Percentiles rank a stretch among this genome's conserved stretches.
phyloP scores from a whole-genome alignment of 2,888 invertebrate species.

The Agonopterix arenella region DNA sequence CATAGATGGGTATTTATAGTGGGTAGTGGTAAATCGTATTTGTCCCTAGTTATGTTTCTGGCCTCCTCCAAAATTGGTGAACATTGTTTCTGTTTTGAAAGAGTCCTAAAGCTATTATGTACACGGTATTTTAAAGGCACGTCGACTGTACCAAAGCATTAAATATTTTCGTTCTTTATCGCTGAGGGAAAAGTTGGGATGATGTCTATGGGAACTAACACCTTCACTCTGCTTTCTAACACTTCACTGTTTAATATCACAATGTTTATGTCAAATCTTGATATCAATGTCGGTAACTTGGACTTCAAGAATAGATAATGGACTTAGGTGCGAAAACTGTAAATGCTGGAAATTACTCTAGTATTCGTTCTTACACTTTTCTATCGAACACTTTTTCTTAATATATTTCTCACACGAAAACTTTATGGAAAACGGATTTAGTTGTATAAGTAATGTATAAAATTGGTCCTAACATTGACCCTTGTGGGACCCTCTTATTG shows the following conservation, averaged over 20 bases:
- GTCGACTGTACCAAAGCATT: not conserved
- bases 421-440: not conserved
- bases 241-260: conserved; percentile 32
- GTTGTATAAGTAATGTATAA: conserved; percentile 5
- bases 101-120: too few relatives aligned
- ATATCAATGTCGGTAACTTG: conserved; percentile 53
- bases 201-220: conserved; percentile 12
- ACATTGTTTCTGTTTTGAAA: too few relatives aligned
- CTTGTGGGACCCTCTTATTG: conserved; percentile 15
- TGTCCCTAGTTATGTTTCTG: not conserved
- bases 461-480: conserved; percentile 10
- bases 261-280: conserved; percentile 10
- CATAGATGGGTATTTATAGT: conserved; percentile 13
- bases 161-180: not conserved
- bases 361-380: conserved; percentile 29
- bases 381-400: conserved; percentile 18
- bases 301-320: conserved; percentile 76
- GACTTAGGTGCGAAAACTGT: conserved; percentile 66
- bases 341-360: conserved; percentile 52
- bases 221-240: conserved; percentile 62
- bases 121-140: too few relatives aligned
- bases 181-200: not conserved
- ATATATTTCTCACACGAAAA: not conserved
- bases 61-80: too few relatives aligned
- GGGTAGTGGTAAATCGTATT: not conserved